Evolutionary conservation across 2,797 vertebrate species (phyloP).

Genomic region (Phyllotis vaccarum): DNA sequence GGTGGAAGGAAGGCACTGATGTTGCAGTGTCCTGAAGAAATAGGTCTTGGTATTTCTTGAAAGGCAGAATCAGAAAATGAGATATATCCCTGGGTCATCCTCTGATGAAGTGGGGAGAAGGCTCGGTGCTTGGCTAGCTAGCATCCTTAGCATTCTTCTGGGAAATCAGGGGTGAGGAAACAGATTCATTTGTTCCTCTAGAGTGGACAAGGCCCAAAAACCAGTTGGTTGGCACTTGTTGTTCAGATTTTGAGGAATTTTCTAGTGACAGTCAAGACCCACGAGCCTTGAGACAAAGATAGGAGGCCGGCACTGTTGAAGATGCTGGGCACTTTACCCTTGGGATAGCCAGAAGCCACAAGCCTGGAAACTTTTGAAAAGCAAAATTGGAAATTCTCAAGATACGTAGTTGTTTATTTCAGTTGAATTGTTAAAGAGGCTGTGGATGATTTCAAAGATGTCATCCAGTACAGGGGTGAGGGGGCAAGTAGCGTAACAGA

Average conservation of each 20-base stretch:
- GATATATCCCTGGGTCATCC: fast-evolving
- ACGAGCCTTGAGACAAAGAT: neutral
- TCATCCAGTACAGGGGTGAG: neutral
- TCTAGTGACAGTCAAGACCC: neutral
- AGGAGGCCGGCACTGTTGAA: neutral
- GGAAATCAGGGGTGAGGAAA: neutral
- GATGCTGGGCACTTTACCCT: neutral
- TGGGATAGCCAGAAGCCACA: neutral
- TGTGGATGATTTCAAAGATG: neutral
- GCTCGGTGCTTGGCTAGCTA: neutral
- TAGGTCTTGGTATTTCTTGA: neutral
- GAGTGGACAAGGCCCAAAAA: neutral
- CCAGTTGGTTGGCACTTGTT: neutral
- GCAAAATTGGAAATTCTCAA: neutral
- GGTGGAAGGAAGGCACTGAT: neutral
- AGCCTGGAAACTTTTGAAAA: constrained; percentile 64
- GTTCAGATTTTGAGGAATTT: neutral
- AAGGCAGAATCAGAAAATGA: neutral
- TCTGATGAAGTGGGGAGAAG: neutral
- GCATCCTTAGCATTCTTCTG: neutral
- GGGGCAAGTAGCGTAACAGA: neutral
- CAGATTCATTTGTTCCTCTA: neutral
- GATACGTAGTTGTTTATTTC: constrained; percentile 80
- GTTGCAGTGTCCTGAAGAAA: neutral
- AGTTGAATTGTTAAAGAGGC: constrained; percentile 58